Base-by-base conservation (phyloP, 2,113 vertebrate species). In the Pogona vitticeps region DNA sequence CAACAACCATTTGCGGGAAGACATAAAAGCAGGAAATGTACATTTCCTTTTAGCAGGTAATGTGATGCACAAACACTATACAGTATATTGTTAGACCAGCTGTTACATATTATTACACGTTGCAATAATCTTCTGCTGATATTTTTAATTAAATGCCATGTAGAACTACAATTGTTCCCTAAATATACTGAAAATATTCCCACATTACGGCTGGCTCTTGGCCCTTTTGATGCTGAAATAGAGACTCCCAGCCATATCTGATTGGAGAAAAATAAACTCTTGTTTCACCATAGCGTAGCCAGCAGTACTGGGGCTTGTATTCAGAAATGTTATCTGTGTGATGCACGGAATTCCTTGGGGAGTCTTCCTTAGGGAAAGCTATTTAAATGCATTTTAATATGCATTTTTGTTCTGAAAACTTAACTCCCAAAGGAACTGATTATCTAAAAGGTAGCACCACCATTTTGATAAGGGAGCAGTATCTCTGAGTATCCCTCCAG, bases 401-500 rank as follows among this genome's bases (percentile, higher is more conserved):
- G 46, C 88, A 90, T 78, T 93, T 93, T 94, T 94, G 92, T 92
- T 89, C 92, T 92, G 91, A 93, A 94, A 94, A 94, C 91, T 91
- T 38, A 92, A 88, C 88, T 94, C 78, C 88, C 93, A 88, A 90
- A 93, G 81, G 83, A 93, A 93, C 92, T 93, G 91, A 92, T 95
- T 93, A 95, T 94, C 93, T 93, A 90, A 92, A 28, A 91, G 58
- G 38, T 68, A 92, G 85, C 86, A 92, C 88, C 88, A 88, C 86
- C 76, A 82, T 56, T 89, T 82, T 89, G 91, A 92, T 89, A 91
- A 93, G 33, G 13, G 13, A 8, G 15, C 17, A 6, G 7, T 7
- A 38, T 6, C 52, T 26, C 42, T 59, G 31, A 46, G 65, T 46
- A 68, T 46, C 61, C 38, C 65, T 14, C 15, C 42, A 38, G 63